Conservation (phyloP, 2,113 vertebrate species). For the Albula glossodonta region DNA sequence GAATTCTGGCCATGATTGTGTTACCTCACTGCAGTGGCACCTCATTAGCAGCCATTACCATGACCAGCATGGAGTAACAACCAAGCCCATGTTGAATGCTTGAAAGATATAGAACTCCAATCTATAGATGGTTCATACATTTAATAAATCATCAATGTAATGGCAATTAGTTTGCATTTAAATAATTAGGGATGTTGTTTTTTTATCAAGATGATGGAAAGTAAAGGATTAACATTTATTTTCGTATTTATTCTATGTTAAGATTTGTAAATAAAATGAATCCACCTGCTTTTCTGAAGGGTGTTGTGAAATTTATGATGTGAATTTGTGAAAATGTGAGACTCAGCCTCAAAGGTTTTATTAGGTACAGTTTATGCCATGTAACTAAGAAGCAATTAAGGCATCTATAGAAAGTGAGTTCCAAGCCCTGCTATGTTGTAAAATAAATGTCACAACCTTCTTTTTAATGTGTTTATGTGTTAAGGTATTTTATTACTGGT, state of each 20-base stretch:
- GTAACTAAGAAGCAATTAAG: conserved; percentile 55
- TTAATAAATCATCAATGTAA: background rate
- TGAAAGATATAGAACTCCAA: background rate
- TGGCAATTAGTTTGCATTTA: conserved; percentile 14
- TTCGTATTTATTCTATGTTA: conserved; percentile 61
- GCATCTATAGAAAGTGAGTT: conserved; percentile 61
- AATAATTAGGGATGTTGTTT: conserved; percentile 55
- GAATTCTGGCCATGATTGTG: background rate
- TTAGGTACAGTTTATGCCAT: conserved; percentile 51
- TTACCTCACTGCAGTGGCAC: conserved; percentile 1
- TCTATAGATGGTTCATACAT: background rate
- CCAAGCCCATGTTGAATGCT: background rate
- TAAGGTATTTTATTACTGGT: conserved; percentile 28
- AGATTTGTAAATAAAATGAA: conserved; percentile 28
- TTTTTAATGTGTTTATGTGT: conserved; percentile 42
- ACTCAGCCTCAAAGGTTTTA: conserved; percentile 41
- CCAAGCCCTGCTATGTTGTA: conserved; percentile 38
- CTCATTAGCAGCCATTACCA: background rate
- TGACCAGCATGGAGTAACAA: background rate
- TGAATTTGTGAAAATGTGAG: conserved; percentile 63
- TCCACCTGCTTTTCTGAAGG: conserved; percentile 54
- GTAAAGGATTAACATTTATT: conserved; percentile 46
- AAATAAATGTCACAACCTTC: conserved; percentile 21
- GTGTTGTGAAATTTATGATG: conserved; percentile 64
- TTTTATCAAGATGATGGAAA: conserved; percentile 50